These are phyloP conservation scores for Dolichopus griseipennis DNA, from an alignment of 2,888 invertebrate species.

Conservation along the genomic window DNA sequence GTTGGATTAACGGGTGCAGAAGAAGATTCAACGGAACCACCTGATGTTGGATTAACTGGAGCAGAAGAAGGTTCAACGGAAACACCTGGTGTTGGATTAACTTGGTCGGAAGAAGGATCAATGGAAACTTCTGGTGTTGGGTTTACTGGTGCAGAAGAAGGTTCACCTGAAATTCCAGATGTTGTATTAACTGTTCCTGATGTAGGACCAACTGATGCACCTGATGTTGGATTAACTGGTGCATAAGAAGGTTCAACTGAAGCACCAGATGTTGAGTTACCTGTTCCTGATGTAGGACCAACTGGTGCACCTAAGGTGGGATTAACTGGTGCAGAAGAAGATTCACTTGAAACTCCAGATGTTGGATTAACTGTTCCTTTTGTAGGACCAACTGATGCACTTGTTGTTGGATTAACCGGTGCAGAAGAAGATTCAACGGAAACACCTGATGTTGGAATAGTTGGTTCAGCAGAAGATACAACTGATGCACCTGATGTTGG, in stretches of 20 bases:
- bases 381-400: background rate
- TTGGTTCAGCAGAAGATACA: too few relatives aligned
- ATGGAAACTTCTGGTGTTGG: too few relatives aligned
- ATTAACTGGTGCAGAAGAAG: background rate
- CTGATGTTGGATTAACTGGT: background rate
- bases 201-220: too few relatives aligned
- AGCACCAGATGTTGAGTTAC: background rate
- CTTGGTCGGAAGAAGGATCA: background rate
- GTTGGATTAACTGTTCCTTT: background rate
- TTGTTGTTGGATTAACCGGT: background rate
- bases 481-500: background rate
- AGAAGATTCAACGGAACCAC: background rate
- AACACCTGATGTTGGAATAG: background rate
- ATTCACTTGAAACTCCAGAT: too few relatives aligned
- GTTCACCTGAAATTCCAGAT: background rate
- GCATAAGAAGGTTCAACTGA: background rate
- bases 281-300: background rate
- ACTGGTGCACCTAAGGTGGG: background rate
- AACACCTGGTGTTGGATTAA: background rate
- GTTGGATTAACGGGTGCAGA: constrained; percentile 13
- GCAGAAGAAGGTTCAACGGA: background rate
- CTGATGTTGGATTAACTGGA: background rate
- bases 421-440: background rate
- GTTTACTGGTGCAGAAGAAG: background rate
- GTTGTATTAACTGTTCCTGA: background rate